A percentile compares a stretch with the other conserved stretches of the same genome.
These are phyloP conservation scores for Knipowitschia caucasica DNA, from an alignment of 2,797 vertebrate species.

Conservation along the genomic window DNA sequence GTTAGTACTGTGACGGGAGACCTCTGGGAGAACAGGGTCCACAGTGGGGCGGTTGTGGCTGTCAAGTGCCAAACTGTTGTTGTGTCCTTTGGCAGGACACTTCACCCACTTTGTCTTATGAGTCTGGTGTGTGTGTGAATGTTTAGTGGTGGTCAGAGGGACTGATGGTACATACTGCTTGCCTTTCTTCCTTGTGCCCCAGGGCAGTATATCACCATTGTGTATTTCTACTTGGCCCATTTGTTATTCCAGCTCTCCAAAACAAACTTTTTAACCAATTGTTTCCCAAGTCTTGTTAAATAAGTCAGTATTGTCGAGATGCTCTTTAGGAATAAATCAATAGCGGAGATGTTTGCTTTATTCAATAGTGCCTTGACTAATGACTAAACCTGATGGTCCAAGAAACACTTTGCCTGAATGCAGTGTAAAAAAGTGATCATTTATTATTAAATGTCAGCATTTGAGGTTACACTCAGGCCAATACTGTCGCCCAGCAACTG, in stretches of 20 bases:
- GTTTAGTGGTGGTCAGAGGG: too few relatives aligned
- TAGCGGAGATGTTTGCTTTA: conserved; percentile 24
- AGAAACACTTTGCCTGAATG: conserved; percentile 3
- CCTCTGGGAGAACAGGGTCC: too few relatives aligned
- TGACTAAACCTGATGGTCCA: conserved; percentile 7
- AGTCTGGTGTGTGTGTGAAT: too few relatives aligned
- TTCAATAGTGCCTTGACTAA: conserved; percentile 14
- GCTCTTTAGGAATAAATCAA: conserved; percentile 24
- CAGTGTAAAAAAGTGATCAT: conserved; percentile 8
- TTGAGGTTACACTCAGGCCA: conserved; percentile 4
- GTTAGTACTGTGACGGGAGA: too few relatives aligned
- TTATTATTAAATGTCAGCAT: conserved; percentile 1
- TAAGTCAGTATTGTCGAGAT: conserved; percentile 29
- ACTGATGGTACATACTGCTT: too few relatives aligned
- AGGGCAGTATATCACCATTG: too few relatives aligned
- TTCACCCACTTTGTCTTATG: too few relatives aligned
- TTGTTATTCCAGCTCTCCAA: conserved; percentile 31
- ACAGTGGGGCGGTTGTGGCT: too few relatives aligned
- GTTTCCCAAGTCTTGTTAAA: conserved; percentile 23
- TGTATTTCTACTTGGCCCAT: background rate
- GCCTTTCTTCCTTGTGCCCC: too few relatives aligned
- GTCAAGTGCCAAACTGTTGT: too few relatives aligned
- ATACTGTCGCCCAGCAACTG: conserved; percentile 7
- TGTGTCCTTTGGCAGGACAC: too few relatives aligned
- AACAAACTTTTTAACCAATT: conserved; percentile 16